A percentile compares a stretch with the other conserved stretches of the same genome.
phyloP scores from a whole-genome alignment of 2,797 vertebrate genomes.

The Lacerta bilineata region DNA sequence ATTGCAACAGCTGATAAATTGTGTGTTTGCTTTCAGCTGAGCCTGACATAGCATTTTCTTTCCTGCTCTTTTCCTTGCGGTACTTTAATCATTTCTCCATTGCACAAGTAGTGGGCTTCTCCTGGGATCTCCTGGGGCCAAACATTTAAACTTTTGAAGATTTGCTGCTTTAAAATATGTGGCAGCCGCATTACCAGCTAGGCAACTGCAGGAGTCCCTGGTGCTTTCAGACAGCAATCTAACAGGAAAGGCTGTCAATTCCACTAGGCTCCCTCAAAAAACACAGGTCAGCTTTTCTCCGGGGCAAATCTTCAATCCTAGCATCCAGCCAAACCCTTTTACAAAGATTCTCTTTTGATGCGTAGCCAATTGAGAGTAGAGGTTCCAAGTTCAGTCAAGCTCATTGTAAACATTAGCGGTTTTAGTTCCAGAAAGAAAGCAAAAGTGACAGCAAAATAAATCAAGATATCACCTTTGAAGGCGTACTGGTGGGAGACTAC shows the following conservation, averaged over 20 bases:
- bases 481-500: not conserved
- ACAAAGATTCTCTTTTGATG: slow-evolving; percentile 36
- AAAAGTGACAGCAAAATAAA: slow-evolving; percentile 44
- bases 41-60: not conserved
- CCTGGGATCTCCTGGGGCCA: not conserved
- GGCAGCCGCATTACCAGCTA: not conserved
- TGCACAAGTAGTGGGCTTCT: not conserved
- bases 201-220: not conserved
- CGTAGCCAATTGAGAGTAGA: slow-evolving; percentile 36
- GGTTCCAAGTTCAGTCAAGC: slow-evolving; percentile 49
- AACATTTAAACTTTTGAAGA: slow-evolving; percentile 17
- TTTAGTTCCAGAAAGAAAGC: slow-evolving; percentile 48
- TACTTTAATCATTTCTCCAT: not conserved
- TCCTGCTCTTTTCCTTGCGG: not conserved
- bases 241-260: slow-evolving; percentile 13
- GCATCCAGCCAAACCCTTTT: slow-evolving; percentile 37
- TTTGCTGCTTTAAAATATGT: not conserved
- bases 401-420: slow-evolving; percentile 38
- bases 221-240: not conserved
- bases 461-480: slow-evolving; percentile 35
- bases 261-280: rapidly evolving
- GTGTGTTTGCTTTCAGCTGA: rapidly evolving
- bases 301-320: not conserved
- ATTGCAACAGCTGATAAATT: not conserved
- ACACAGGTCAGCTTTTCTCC: not conserved